Conservation (phyloP, 2,113 vertebrate species). For the Climacteris rufus region DNA sequence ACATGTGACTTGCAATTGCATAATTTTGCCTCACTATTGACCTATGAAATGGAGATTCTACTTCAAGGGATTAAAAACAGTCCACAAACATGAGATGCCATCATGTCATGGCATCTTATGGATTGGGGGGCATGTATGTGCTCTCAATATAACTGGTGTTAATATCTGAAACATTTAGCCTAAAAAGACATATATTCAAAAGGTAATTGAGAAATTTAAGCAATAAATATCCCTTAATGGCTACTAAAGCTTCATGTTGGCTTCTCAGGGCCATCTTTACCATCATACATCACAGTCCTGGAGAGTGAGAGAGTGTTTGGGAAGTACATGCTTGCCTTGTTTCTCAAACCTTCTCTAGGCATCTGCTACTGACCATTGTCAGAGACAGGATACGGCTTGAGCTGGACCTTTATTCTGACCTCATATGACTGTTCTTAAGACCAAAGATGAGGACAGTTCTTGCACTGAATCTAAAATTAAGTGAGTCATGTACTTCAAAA, state of each 20-base stretch:
- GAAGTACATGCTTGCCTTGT: neutral
- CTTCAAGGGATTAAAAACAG: neutral
- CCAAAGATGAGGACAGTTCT: neutral
- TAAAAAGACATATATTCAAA: neutral
- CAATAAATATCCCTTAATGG: neutral
- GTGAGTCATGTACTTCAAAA: neutral
- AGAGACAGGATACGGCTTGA: neutral
- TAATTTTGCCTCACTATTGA: neutral
- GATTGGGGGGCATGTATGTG: neutral
- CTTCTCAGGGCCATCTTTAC: neutral
- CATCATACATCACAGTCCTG: neutral
- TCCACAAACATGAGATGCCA: neutral
- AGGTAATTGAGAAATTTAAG: neutral
- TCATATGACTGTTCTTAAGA: neutral
- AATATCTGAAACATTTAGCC: neutral
- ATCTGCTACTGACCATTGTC: neutral
- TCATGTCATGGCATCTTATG: neutral
- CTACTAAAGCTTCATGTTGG: neutral
- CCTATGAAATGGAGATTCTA: neutral
- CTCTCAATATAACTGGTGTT: neutral
- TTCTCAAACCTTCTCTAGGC: neutral
- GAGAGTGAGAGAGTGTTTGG: neutral
- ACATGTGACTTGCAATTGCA: neutral
- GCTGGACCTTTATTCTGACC: neutral
- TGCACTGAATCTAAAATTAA: neutral